These are phyloP conservation scores for Ophonus ardosiacus DNA, from an alignment of 2,888 invertebrate species.

Conservation along the genomic window DNA sequence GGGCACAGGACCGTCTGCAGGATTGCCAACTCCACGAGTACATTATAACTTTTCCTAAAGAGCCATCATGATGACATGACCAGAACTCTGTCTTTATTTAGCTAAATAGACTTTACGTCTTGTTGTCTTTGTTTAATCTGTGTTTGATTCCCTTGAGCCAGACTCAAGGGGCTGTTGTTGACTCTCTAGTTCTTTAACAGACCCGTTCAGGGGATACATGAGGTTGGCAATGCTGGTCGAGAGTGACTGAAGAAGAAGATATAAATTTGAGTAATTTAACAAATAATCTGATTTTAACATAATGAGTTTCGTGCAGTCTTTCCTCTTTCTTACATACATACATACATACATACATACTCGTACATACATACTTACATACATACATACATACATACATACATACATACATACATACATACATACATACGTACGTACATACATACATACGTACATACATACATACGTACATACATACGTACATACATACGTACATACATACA, in stretches of 20 bases:
- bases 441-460: too few species aligned
- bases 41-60: conserved; percentile 59
- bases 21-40: conserved; percentile 45
- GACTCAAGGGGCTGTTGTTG: conserved; percentile 21
- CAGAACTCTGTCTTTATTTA: conserved; percentile 40
- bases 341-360: too few species aligned
- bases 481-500: too few species aligned
- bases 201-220: background rate
- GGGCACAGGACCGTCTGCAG: conserved; percentile 33
- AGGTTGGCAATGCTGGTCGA: background rate
- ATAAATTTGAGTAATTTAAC: conserved; percentile 36
- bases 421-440: too few species aligned
- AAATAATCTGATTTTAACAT: conserved; percentile 20
- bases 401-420: too few species aligned
- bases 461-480: too few species aligned
- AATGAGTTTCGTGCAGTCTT: conserved; percentile 15
- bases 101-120: conserved; percentile 30
- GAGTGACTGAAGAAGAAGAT: conserved; percentile 4
- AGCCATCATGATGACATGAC: conserved; percentile 33
- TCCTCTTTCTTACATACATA: too few species aligned
- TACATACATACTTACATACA: too few species aligned
- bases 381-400: too few species aligned
- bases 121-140: conserved; percentile 45
- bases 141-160: conserved; percentile 17
- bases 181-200: background rate